Base-by-base conservation (phyloP, 2,888 invertebrate species). In the Dolomedes plantarius region DNA sequence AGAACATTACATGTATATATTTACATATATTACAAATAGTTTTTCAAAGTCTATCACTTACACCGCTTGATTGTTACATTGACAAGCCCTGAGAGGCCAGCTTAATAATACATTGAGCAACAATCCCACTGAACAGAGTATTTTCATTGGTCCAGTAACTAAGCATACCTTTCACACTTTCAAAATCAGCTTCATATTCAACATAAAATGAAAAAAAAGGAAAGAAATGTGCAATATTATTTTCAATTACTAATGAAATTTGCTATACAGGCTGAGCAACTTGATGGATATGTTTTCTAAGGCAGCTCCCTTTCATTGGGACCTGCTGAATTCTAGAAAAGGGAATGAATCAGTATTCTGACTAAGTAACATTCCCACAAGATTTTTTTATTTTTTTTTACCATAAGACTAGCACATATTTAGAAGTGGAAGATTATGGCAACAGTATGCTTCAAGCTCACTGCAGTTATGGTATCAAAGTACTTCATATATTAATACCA, bases 401-500 rank as follows among this genome's bases (percentile, higher is more conserved):
- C 74, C 73, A 78, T 68, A 29, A 77, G 85, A 85, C 85, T 86
- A 79, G 74, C 78, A 79, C 74, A 69, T 68, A 64, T 62, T 46
- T 36, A 67, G 67, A 77, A 85, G 79, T 78, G 85, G 78, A 86
- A 86, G 85, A 86, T 74, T 86, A 79, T 86, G 85, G 85, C 85
- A 77, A 62, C 41, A 78, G 69, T 56, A 62, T 65, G 41, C 73
- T 69, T 76, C 39, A 82, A 83, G 85, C 85, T 86, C 85, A 69
- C 72, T 50, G 19, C 16, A 46, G 39, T 23, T 19, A 27, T 28
- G 31, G 69, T 32, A 19, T 56, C 36, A 28, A 27, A 23, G 19
- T 36, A 31, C 50, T 65, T 87, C 81, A 87, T 67, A 85, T 87
- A 65, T 88, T 90, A 90, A 97, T 94, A 91, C 96, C 96, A 72